phyloP scores from a whole-genome alignment of 2,888 invertebrate species.

The Ormyrus nitidulus region DNA sequence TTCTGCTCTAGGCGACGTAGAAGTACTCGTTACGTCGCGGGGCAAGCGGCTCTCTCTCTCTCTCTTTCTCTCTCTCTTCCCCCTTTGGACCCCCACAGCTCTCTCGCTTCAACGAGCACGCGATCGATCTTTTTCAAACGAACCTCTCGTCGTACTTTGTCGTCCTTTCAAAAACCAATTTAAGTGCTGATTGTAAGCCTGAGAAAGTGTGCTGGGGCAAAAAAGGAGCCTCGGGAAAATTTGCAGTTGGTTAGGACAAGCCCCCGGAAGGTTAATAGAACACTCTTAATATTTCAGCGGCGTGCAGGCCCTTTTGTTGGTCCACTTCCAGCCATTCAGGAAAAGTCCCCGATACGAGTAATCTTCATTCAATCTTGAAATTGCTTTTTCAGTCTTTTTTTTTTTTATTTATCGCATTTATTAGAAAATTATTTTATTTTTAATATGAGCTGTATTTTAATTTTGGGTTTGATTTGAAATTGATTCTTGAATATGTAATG shows the following conservation, averaged over 20 bases:
- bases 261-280: not conserved
- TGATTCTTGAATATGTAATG: too few relatives aligned
- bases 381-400: conserved; percentile 2
- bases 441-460: too few relatives aligned
- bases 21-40: conserved; percentile 52
- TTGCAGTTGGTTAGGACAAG: conserved; percentile 45
- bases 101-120: conserved; percentile 31
- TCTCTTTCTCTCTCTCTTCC: conserved; percentile 16
- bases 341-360: not conserved
- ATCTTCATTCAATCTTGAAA: conserved; percentile 36
- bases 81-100: not conserved
- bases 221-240: conserved; percentile 16
- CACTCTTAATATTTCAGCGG: conserved; percentile 22
- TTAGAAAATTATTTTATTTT: not conserved
- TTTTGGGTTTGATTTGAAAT: too few relatives aligned
- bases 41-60: conserved; percentile 21
- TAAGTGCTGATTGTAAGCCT: conserved; percentile 52
- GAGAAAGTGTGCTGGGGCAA: not conserved
- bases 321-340: not conserved
- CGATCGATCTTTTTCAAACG: conserved; percentile 52
- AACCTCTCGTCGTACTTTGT: conserved; percentile 42
- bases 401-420: not conserved
- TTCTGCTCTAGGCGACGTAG: conserved; percentile 56
- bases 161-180: conserved; percentile 54
- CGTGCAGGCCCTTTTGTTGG: conserved; percentile 1